Evolutionary conservation across 2,888 invertebrate genomes (phyloP), one percentile per base, ranked within the genome.

Genomic region (Meandrusa payeni): DNA sequence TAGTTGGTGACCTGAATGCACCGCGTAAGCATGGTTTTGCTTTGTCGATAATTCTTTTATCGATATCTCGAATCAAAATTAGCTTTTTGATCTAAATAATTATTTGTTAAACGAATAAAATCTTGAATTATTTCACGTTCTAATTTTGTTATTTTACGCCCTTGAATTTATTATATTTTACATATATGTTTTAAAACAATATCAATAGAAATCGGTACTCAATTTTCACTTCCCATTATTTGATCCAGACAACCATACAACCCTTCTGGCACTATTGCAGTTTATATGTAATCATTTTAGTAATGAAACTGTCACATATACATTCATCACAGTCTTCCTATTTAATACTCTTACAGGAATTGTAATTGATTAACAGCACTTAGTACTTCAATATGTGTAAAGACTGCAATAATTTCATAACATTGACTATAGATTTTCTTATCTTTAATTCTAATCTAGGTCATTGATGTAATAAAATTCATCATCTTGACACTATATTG

Each of bases 271-370:
- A 32, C 9, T 6, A 31, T 13, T 61, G 73, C 72, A 74, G 57
- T 52, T 47, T 44, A 48, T 50, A 48, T 55, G 54, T 47, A 38
- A 53, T 53, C 51, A 46, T 54, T 57, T 57, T 52, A 11, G 42
- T 60, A 59, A 60, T 57, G 54, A 59, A 56, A 52, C 54, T 50
- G 40, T 52, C 54, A 47, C n/a, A n/a, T n/a, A n/a, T n/a, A 46
- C 65, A 71, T 76, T 63, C 55, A 72, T 76, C 73, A 73, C 55
- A 55, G 70, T 70, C 67, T 46, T 26, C 13, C 22, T 5, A 22
- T 26, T 24, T 24, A 20, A 27, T 34, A 7, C 20, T 34, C 12
- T 13, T 22, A 28, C 17, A n/a, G n/a, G n/a, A n/a, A n/a, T n/a
- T n/a, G n/a, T n/a, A n/a, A n/a, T n/a, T n/a, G n/a, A n/a, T n/a